Percentiles rank a stretch among this genome's conserved stretches.
These are phyloP conservation scores for Scleropages formosus DNA, from an alignment of 2,797 vertebrate genomes.

Conservation along the genomic window DNA sequence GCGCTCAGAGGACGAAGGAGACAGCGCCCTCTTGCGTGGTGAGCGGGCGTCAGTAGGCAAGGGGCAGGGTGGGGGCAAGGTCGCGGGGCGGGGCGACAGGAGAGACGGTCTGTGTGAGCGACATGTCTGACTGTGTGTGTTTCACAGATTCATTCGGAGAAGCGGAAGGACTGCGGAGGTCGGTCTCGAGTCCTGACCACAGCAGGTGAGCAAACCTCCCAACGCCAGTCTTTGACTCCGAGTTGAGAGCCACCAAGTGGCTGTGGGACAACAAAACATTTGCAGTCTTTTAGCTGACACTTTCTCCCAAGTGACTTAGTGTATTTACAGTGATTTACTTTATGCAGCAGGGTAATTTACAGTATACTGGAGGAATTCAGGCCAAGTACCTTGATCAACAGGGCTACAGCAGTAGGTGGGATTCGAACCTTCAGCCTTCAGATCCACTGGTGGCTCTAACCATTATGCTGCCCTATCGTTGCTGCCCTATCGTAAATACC, in stretches of 20 bases:
- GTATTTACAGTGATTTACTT: too few relatives aligned
- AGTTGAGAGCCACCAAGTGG: background rate
- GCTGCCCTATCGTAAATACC: too few relatives aligned
- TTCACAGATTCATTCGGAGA: constrained; percentile 56
- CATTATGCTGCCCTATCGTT: too few relatives aligned
- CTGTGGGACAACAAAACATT: background rate
- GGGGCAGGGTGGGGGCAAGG: too few relatives aligned
- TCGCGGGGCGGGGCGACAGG: background rate
- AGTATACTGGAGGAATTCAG: too few relatives aligned
- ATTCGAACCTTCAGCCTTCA: too few relatives aligned
- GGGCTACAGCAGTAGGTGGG: too few relatives aligned
- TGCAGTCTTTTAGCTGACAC: too few relatives aligned
- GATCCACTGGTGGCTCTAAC: too few relatives aligned
- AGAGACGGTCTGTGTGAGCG: background rate
- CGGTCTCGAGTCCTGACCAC: constrained; percentile 70
- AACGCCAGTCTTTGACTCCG: background rate
- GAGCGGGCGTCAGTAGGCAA: constrained; percentile 18
- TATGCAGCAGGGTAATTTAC: too few relatives aligned
- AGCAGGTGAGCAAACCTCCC: constrained; percentile 59
- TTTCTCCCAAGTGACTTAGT: too few relatives aligned
- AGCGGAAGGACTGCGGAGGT: constrained; percentile 64
- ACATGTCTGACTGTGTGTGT: constrained; percentile 21
- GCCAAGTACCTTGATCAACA: too few relatives aligned
- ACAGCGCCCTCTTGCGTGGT: constrained; percentile 59
- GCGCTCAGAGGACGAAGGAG: constrained; percentile 58